A percentile compares a stretch with the other conserved stretches of the same genome.
phyloP scores from a whole-genome alignment of 1,140 invertebrate genomes.

The Drosophila sp. region DNA sequence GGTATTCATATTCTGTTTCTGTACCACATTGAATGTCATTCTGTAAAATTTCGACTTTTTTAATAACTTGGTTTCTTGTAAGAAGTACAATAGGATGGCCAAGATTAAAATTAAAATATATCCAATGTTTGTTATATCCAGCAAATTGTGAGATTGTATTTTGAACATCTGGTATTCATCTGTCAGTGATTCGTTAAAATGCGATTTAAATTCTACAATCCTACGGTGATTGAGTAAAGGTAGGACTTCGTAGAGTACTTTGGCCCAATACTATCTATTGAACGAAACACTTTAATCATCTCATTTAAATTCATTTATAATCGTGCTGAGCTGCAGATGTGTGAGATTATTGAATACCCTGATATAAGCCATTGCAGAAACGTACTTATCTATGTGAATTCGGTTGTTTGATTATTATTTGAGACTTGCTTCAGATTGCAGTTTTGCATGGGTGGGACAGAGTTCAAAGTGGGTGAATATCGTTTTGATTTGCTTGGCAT shows the following conservation, averaged over 20 bases:
- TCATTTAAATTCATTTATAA: too few species aligned
- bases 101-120: neutral
- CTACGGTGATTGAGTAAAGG: neutral
- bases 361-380: neutral
- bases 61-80: neutral
- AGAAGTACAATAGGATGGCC: neutral
- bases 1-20: neutral
- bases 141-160: neutral
- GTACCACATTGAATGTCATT: neutral
- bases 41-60: neutral
- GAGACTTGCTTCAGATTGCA: conserved; percentile 17
- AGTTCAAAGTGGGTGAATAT: conserved; percentile 43
- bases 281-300: too few species aligned
- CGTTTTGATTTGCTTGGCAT: conserved; percentile 35
- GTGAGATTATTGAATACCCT: neutral
- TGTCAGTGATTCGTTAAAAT: neutral
- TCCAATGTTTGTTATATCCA: neutral
- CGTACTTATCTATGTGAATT: too few species aligned
- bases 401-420: neutral
- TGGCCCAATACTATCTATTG: too few species aligned
- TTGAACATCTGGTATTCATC: conserved; percentile 13
- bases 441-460: conserved; percentile 41
- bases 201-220: neutral
- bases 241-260: too few species aligned
- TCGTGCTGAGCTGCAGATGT: too few species aligned